Base-by-base conservation (phyloP, 1,140 invertebrate species). In the Drosophila biarmipes region DNA sequence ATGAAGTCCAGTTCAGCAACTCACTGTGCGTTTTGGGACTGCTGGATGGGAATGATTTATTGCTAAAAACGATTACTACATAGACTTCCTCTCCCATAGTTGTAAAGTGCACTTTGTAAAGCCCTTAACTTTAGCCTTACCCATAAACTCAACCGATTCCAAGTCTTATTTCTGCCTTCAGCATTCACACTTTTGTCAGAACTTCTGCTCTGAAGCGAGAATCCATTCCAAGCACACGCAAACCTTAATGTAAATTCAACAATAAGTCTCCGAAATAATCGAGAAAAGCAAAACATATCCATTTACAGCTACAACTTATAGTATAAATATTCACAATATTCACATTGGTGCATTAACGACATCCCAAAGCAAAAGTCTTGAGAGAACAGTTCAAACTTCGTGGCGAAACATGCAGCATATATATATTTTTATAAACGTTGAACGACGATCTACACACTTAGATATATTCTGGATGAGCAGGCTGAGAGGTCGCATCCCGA, bases 371-470 rank as follows among this genome's bases (percentile, higher is more conserved):
- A 45, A 43, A 67, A 55, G 35, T 37, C 31, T 38, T 64, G 17
- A 21, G 34, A 63, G 17, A 66, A 66, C 42, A 10, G 35, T 67
- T 66, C 63, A 67, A 66, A 67, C 35, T 67, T 42, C 63, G 34
- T 31, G 43, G 40, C 29, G 24, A 64, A 68, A 19, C 53, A 63
- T 37, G 17, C 6, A 48, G n/a, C 14, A 69, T 12, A 68, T 34
- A 52, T 37, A 68, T 69, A 55, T 69, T 69, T 69, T 69, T 69
- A 38, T 69, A 69, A 67, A 67, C 45, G 21, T 31, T 48, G 29
- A 45, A 31, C 49, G 61, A 69, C 31, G 29, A 51, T 51, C 48
- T 51, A 51, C 48, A 67, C 29, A 54, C 45, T 53, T 45, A 67
- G 43, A 63, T 43, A 63, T 43, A 45, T 67, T 67, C 54, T 40